Conservation (phyloP, 1,140 invertebrate genomes). For the Chironomus tepperi region DNA sequence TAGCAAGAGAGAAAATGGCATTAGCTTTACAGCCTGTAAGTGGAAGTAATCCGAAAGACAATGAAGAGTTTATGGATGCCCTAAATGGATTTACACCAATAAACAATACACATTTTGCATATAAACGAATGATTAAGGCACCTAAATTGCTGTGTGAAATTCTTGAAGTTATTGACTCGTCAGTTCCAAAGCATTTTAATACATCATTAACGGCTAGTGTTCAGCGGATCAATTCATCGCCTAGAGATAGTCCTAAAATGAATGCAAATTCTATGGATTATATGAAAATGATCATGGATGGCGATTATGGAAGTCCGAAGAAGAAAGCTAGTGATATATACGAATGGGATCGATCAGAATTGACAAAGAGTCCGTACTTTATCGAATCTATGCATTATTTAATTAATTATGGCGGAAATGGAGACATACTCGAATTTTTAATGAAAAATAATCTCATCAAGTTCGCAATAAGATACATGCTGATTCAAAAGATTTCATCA, state of each 20-base stretch:
- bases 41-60: not conserved
- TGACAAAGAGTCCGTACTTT: slow-evolving; percentile 47
- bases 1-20: slow-evolving; percentile 31
- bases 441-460: slow-evolving; percentile 51
- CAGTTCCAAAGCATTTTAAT: not conserved
- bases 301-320: not conserved
- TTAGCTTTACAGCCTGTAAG: not conserved
- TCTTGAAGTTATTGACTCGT: not conserved
- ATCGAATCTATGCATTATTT: slow-evolving; percentile 66
- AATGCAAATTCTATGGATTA: not conserved
- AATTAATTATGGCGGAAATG: slow-evolving; percentile 56
- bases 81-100: not conserved
- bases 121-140: not conserved
- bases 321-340: too few species aligned
- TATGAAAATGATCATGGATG: not conserved
- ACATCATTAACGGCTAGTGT: not conserved
- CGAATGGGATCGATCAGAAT: not conserved
- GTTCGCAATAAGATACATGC: slow-evolving; percentile 52
- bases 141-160: not conserved
- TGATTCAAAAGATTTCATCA: slow-evolving; percentile 51
- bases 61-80: not conserved
- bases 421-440: slow-evolving; percentile 59
- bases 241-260: not conserved
- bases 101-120: not conserved
- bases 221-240: not conserved